Conservation (phyloP, 2,113 vertebrate species). For the Dromiciops gliroides region DNA sequence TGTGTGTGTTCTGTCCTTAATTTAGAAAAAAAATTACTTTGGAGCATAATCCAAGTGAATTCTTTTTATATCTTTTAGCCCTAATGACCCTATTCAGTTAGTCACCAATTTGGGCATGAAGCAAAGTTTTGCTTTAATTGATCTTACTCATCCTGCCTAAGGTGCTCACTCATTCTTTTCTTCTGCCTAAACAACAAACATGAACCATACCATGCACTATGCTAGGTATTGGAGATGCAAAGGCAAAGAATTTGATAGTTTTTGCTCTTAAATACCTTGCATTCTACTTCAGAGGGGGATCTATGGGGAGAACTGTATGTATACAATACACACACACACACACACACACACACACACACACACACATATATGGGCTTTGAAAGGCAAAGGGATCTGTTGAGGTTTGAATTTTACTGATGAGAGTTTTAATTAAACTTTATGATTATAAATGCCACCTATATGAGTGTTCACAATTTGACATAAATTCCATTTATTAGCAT, state of each 20-base stretch:
- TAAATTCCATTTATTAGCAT: neutral
- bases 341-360: neutral
- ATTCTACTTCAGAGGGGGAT: neutral
- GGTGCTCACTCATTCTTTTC: neutral
- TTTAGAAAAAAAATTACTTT: neutral
- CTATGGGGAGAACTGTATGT: neutral
- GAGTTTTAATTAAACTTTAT: neutral
- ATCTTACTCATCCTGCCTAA: neutral
- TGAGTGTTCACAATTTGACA: neutral
- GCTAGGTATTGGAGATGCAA: neutral
- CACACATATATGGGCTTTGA: neutral
- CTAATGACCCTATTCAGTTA: slow-evolving; percentile 1
- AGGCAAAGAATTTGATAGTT: neutral
- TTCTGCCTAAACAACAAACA: neutral
- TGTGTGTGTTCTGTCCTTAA: neutral
- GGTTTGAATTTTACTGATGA: neutral
- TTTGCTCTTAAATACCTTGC: neutral
- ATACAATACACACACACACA: neutral
- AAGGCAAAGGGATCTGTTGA: neutral
- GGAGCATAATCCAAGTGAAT: neutral
- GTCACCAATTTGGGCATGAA: neutral
- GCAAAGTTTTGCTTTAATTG: neutral
- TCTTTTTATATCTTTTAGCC: slow-evolving; percentile 21
- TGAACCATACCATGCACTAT: neutral
- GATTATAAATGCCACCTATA: neutral